Conservation (phyloP, 2,113 vertebrate genomes). For the Suncus etruscus region DNA sequence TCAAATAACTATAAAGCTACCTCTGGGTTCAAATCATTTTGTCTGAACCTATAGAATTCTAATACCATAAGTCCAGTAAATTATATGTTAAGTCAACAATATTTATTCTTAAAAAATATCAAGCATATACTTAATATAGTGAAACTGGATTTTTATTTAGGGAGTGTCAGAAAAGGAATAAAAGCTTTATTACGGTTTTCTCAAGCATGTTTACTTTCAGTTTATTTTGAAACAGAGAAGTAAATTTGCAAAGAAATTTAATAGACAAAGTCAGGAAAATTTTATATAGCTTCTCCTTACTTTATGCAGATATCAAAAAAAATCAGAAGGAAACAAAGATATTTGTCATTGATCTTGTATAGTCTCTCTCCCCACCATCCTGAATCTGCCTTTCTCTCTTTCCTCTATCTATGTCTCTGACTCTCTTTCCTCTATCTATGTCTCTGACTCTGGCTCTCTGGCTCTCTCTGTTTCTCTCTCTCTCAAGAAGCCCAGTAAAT, state of each 20-base stretch:
- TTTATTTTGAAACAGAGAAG: slow-evolving; percentile 13
- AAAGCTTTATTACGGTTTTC: neutral
- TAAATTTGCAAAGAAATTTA: neutral
- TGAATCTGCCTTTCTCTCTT: neutral
- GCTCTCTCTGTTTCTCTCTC: neutral
- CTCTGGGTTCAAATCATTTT: slow-evolving; percentile 71
- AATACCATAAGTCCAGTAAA: slow-evolving; percentile 69
- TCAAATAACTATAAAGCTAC: slow-evolving; percentile 55
- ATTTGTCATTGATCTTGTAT: neutral
- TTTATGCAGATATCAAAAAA: neutral
- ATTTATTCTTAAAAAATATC: slow-evolving; percentile 71
- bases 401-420: neutral
- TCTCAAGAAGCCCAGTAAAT: neutral
- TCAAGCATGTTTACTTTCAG: neutral
- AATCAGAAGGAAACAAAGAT: neutral
- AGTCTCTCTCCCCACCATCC: neutral
- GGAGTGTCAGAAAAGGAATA: neutral
- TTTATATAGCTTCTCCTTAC: neutral
- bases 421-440: neutral
- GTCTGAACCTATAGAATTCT: slow-evolving; percentile 67
- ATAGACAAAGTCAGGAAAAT: neutral
- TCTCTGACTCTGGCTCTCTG: neutral
- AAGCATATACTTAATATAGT: slow-evolving; percentile 40
- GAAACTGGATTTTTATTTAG: slow-evolving; percentile 39
- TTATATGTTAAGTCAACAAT: slow-evolving; percentile 77